Percentiles rank a stretch among this genome's conserved stretches.
These are phyloP conservation scores for Mycogona germanica DNA, from an alignment of 2,888 invertebrate species.

Conservation along the genomic window DNA sequence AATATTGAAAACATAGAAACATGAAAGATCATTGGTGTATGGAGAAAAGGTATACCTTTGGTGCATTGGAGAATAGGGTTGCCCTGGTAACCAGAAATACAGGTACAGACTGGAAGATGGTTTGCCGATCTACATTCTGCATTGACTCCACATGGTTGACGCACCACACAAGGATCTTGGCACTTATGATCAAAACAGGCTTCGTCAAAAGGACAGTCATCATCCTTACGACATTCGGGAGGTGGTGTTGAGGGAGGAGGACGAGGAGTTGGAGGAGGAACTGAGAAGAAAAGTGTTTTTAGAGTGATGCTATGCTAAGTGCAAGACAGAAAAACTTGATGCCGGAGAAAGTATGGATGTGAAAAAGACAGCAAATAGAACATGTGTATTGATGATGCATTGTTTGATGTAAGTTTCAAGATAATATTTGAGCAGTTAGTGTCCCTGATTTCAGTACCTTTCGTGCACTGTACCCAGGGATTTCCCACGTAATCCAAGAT, in stretches of 20 bases:
- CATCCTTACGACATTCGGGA: conserved; percentile 61
- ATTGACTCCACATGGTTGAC: conserved; percentile 67
- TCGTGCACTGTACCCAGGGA: conserved; percentile 22
- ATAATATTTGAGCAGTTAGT: background rate
- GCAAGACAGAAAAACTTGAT: no score
- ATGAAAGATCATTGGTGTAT: background rate
- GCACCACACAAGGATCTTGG: conserved; percentile 49
- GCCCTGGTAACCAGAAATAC: conserved; percentile 11
- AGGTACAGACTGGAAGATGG: conserved; percentile 30
- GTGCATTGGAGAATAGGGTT: conserved; percentile 18
- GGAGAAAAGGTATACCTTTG: background rate
- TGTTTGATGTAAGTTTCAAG: no score
- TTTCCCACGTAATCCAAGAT: conserved; percentile 65
- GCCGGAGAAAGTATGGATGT: no score
- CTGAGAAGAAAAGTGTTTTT: no score
- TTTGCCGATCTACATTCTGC: conserved; percentile 57
- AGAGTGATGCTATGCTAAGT: no score
- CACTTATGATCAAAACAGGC: conserved; percentile 60
- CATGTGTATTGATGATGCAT: no score
- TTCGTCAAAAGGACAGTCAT: conserved; percentile 72
- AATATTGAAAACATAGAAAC: background rate
- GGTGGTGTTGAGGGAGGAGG: background rate
- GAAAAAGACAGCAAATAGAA: no score
- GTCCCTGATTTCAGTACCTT: conserved; percentile 18
- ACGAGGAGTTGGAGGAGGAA: conserved; percentile 14